Percentiles rank a stretch among this genome's conserved stretches.
Evolutionary conservation across 2,888 invertebrate genomes (phyloP).

Genomic region (Cyrtodaria siliqua): DNA sequence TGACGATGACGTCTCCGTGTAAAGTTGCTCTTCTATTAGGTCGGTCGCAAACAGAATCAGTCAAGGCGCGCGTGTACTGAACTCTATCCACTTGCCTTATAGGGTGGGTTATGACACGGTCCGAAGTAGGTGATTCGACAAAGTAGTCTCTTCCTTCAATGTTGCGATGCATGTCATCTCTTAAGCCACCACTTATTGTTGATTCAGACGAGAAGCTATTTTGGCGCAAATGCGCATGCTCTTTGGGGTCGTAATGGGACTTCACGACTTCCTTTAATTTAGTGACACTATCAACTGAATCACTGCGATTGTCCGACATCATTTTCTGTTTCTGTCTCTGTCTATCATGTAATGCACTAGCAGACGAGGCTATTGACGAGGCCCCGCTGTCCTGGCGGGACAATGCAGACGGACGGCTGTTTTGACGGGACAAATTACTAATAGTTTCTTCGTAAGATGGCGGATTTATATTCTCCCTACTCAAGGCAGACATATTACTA

Average conservation of each 20-base stretch:
- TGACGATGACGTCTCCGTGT: conserved; percentile 44
- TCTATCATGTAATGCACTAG: conserved; percentile 52
- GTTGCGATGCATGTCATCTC: background rate
- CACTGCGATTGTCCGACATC: conserved; percentile 2
- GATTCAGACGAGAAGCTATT: conserved; percentile 50
- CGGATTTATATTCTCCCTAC: conserved; percentile 47
- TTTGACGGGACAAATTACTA: conserved; percentile 41
- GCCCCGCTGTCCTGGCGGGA: conserved; percentile 54
- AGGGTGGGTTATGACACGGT: conserved; percentile 38
- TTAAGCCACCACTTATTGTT: conserved; percentile 32
- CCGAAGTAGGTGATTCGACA: background rate
- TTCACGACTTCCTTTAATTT: conserved; percentile 13
- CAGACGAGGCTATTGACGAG: conserved; percentile 61
- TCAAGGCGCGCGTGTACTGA: conserved; percentile 35
- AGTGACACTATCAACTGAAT: conserved; percentile 14
- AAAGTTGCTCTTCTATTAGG: conserved; percentile 44
- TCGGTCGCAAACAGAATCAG: conserved; percentile 19
- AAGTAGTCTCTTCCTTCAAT: background rate
- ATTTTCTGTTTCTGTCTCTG: conserved; percentile 40
- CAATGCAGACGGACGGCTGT: conserved; percentile 37
- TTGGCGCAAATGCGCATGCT: conserved; percentile 9
- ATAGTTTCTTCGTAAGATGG: conserved; percentile 55
- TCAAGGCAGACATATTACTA: conserved; percentile 37
- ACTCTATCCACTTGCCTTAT: conserved; percentile 23
- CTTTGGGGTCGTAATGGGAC: background rate